A percentile compares a stretch with the other conserved stretches of the same genome.
These are phyloP conservation scores for Phacellophora camtschatica DNA, from an alignment of 30 jellyfish, hydroid and myxozoan genomes.

Conservation along the genomic window DNA sequence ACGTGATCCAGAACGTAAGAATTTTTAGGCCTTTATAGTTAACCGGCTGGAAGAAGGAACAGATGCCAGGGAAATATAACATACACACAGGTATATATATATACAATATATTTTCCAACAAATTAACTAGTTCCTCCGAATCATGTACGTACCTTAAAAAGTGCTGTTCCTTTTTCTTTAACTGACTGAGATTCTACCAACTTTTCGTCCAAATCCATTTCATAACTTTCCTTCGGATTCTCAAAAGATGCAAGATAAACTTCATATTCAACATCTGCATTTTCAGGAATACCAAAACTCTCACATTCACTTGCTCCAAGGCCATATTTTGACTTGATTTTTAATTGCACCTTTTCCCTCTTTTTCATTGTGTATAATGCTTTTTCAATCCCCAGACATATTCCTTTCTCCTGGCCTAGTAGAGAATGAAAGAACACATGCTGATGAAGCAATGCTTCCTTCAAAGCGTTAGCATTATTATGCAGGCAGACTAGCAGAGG, in stretches of 20 bases:
- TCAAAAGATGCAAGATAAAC: slow-evolving; percentile 71
- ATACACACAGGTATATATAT: too few species aligned
- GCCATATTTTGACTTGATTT: slow-evolving; percentile 61
- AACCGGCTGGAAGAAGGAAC: too few species aligned
- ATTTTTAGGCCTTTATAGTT: too few species aligned
- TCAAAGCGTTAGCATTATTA: too few species aligned
- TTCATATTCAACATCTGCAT: slow-evolving; percentile 85
- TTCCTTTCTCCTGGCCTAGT: slow-evolving; percentile 64
- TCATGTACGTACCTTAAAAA: slow-evolving; percentile 26
- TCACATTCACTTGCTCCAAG: slow-evolving; percentile 73
- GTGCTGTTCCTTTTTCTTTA: slow-evolving; percentile 61
- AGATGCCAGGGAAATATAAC: too few species aligned
- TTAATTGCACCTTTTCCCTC: slow-evolving; percentile 65
- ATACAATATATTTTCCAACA: too few species aligned
- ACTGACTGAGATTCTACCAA: slow-evolving; percentile 54
- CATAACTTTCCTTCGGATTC: slow-evolving; percentile 79
- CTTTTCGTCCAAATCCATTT: slow-evolving; percentile 83
- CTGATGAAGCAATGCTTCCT: too few species aligned
- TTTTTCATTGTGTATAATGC: slow-evolving; percentile 88
- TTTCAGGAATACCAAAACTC: slow-evolving; percentile 71
- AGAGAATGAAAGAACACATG: too few species aligned
- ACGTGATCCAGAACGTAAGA: too few species aligned
- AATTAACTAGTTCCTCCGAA: too few species aligned
- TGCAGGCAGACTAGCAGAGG: too few species aligned
- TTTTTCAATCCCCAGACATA: slow-evolving; percentile 77